Conservation (phyloP, 2,888 invertebrate genomes). For the Villa cingulata region DNA sequence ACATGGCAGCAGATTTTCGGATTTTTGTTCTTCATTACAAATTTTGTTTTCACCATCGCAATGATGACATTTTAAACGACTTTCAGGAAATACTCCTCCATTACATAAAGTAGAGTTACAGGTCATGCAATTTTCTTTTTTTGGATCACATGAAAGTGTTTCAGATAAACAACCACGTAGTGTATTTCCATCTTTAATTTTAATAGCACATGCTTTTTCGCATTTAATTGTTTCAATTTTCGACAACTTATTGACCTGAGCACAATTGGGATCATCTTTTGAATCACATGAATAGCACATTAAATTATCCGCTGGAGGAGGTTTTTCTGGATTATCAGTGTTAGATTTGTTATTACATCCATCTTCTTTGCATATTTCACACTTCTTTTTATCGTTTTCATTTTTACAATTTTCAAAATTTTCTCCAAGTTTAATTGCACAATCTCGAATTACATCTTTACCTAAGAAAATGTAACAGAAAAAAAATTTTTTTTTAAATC, state of each 20-base stretch:
- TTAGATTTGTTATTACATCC: conserved; percentile 6
- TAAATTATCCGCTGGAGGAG: too few species aligned
- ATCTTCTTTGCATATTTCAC: background rate
- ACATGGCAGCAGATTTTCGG: conserved; percentile 15
- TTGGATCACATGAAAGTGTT: background rate
- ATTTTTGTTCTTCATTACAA: conserved; percentile 8
- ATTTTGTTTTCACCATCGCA: conserved; percentile 17
- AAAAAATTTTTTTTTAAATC: too few species aligned
- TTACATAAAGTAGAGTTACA: conserved; percentile 26
- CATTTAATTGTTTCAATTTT: background rate
- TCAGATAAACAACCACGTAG: conserved; percentile 22
- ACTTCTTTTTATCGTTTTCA: background rate
- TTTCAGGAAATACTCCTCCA: conserved; percentile 21
- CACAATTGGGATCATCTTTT: conserved; percentile 6
- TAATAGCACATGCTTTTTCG: background rate
- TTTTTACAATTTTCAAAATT: background rate
- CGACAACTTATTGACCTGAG: background rate
- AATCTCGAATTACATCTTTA: background rate
- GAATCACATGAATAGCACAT: conserved; percentile 6
- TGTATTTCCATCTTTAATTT: conserved; percentile 10
- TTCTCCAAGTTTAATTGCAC: background rate
- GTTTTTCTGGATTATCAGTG: background rate
- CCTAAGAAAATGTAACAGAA: background rate
- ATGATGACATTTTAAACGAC: conserved; percentile 25
- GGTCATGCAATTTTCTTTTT: conserved; percentile 13